A percentile compares a stretch with the other conserved stretches of the same genome.
Evolutionary conservation across 2,888 invertebrate species (phyloP).

Genomic region (Hemithea aestivaria): DNA sequence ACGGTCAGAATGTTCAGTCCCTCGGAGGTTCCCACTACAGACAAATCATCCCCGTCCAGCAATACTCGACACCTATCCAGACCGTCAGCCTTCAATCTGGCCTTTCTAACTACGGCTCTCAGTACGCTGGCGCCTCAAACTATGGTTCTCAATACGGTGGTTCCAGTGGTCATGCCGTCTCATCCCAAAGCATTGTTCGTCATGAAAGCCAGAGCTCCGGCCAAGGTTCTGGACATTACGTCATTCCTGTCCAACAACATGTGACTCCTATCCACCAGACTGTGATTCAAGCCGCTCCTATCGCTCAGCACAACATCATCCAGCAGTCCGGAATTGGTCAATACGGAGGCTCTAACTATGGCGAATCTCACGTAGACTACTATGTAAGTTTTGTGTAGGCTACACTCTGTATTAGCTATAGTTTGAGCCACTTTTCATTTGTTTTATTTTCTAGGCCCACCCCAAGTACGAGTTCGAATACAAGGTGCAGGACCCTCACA

Average conservation of each 20-base stretch:
- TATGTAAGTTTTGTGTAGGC: conserved; percentile 46
- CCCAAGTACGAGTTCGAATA: conserved; percentile 77
- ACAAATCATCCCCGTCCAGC: conserved; percentile 7
- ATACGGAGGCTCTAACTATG: conserved; percentile 21
- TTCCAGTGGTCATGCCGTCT: conserved; percentile 25
- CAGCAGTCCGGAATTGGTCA: conserved; percentile 15
- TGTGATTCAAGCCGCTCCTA: conserved; percentile 32
- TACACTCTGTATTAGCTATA: too few relatives aligned
- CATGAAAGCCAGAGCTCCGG: conserved; percentile 27
- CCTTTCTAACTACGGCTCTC: conserved; percentile 11
- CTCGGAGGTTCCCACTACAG: conserved; percentile 18
- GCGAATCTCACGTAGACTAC: conserved; percentile 41
- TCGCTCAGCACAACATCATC: conserved; percentile 28
- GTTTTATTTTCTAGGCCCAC: conserved; percentile 46
- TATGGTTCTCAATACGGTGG: conserved; percentile 19
- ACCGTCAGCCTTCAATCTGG: conserved; percentile 18
- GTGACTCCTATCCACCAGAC: conserved; percentile 35
- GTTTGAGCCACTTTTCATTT: neutral
- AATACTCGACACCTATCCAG: conserved; percentile 15
- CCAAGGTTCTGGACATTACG: conserved; percentile 26
- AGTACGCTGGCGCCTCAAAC: conserved; percentile 8
- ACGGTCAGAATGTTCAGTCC: conserved; percentile 20
- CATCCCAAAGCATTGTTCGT: conserved; percentile 32
- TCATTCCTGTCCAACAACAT: conserved; percentile 30
- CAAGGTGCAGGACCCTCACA: conserved; percentile 74